phyloP scores from a whole-genome alignment of 2,888 invertebrate species.

The Heliconius cydno region DNA sequence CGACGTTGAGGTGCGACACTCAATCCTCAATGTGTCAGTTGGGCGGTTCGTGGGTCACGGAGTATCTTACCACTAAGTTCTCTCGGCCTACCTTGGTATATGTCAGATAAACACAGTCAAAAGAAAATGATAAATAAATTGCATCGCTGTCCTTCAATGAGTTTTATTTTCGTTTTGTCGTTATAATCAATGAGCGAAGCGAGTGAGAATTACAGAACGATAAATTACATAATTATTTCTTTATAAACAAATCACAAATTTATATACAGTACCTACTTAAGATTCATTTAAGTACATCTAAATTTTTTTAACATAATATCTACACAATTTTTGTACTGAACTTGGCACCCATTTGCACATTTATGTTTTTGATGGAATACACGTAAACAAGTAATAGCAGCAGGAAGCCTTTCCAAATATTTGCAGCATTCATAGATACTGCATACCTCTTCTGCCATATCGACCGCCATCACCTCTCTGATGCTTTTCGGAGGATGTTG shows the following conservation, averaged over 20 bases:
- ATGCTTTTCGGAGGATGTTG: not conserved
- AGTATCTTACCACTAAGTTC: no score
- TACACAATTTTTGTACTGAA: not conserved
- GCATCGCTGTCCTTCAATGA: not conserved
- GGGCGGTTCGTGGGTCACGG: no score
- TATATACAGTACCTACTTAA: not conserved
- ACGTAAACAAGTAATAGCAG: not conserved
- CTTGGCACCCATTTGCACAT: not conserved
- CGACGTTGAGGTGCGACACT: no score
- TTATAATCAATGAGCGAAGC: no score
- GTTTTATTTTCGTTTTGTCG: no score
- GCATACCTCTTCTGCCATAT: conserved; percentile 5
- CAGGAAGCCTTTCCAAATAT: not conserved
- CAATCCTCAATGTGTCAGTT: no score
- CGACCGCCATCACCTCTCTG: not conserved
- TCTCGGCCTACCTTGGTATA: no score
- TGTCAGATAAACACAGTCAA: no score
- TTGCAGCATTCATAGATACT: not conserved
- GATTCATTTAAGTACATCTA: not conserved
- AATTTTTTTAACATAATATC: not conserved
- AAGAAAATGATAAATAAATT: not conserved
- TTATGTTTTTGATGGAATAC: not conserved
- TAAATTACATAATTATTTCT: not conserved
- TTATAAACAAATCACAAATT: not conserved
- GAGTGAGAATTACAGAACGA: not conserved